A percentile compares a stretch with the other conserved stretches of the same genome.
Evolutionary conservation across 2,113 vertebrate species (phyloP).

Genomic region (Lipophrys pholis): DNA sequence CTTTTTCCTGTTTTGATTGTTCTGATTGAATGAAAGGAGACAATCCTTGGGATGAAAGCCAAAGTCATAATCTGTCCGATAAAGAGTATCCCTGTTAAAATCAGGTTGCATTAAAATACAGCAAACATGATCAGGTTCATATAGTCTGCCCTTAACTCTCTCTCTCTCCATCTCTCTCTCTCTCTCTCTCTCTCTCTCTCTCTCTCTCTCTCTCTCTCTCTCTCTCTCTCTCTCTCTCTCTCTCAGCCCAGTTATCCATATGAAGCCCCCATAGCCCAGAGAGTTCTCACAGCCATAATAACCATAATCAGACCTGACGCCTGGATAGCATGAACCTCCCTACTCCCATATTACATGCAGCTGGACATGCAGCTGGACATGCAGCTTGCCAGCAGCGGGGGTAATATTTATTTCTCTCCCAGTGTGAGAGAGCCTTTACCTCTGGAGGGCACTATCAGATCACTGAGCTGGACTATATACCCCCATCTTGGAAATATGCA

Average conservation of each 20-base stretch:
- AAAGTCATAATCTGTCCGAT: not conserved
- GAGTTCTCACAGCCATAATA: constrained; percentile 85
- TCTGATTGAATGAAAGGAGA: no score
- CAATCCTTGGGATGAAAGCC: not conserved
- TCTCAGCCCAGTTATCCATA: constrained; percentile 63
- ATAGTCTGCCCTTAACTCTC: constrained; percentile 19
- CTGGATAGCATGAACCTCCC: constrained; percentile 87
- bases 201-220: not conserved
- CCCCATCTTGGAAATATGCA: not conserved
- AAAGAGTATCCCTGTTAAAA: constrained; percentile 11
- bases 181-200: not conserved
- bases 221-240: not conserved
- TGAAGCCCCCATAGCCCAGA: constrained; percentile 80
- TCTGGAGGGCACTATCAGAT: constrained; percentile 46
- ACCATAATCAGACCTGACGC: constrained; percentile 90
- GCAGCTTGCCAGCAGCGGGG: constrained; percentile 68
- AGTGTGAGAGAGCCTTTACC: constrained; percentile 22
- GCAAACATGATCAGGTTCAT: constrained; percentile 9
- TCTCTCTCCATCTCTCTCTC: no score
- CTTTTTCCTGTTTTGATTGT: no score
- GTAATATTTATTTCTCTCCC: not conserved
- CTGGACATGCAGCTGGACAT: constrained; percentile 86
- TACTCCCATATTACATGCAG: constrained; percentile 82
- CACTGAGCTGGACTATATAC: constrained; percentile 11
- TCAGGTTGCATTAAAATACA: constrained; percentile 9